These are phyloP conservation scores for Stegana nigrithorax DNA, from an alignment of 2,888 invertebrate genomes.

Conservation along the genomic window DNA sequence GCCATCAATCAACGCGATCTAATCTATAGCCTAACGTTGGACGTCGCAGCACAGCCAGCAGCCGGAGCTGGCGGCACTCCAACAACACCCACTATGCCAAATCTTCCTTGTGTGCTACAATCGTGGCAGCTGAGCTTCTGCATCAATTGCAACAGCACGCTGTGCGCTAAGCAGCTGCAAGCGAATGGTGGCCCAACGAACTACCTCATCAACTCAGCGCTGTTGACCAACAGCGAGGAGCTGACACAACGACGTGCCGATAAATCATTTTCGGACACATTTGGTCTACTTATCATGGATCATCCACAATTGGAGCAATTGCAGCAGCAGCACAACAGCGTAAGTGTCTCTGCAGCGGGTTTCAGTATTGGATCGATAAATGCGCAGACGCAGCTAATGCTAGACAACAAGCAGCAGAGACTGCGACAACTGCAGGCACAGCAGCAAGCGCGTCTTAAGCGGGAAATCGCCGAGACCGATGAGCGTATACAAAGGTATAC, in stretches of 20 bases:
- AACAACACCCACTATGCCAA: too few species aligned
- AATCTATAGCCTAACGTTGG: constrained; percentile 53
- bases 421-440: constrained; percentile 70
- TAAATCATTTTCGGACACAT: constrained; percentile 78
- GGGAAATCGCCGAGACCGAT: constrained; percentile 78
- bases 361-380: constrained; percentile 42
- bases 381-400: background rate
- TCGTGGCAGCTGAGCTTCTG: constrained; percentile 64
- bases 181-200: constrained; percentile 26
- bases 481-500: constrained; percentile 81
- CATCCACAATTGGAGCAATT: constrained; percentile 36
- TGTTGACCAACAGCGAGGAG: constrained; percentile 71
- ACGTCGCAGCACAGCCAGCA: constrained; percentile 30
- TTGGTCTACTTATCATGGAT: constrained; percentile 74
- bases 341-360: constrained; percentile 52
- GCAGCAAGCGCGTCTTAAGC: constrained; percentile 76
- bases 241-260: constrained; percentile 74
- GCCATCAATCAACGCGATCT: constrained; percentile 59
- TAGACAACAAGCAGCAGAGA: constrained; percentile 47
- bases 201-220: constrained; percentile 59
- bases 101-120: constrained; percentile 24
- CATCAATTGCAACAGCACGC: constrained; percentile 63
- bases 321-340: constrained; percentile 62
- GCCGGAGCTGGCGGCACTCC: background rate
- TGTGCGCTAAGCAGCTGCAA: constrained; percentile 56